Conservation (phyloP, 2,797 vertebrate species). For the Dendrocincla fuliginosa region DNA sequence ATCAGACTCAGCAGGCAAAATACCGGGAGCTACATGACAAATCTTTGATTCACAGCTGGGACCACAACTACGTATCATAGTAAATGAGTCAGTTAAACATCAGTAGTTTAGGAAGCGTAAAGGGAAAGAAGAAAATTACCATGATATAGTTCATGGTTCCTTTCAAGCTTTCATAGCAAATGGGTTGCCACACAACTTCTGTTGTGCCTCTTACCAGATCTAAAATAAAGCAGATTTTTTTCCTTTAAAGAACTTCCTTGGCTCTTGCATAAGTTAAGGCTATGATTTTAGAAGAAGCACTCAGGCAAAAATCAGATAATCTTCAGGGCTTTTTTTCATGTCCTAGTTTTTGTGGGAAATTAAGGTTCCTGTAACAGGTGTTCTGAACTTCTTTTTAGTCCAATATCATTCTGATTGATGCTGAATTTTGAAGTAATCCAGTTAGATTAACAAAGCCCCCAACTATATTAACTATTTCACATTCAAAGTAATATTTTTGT, state of each 20-base stretch:
- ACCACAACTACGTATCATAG: slow-evolving; percentile 84
- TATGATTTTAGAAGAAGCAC: not conserved
- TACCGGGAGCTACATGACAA: slow-evolving; percentile 80
- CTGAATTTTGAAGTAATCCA: not conserved
- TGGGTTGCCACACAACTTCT: not conserved
- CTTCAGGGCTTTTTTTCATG: not conserved
- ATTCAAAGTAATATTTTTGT: not conserved
- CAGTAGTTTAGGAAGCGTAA: slow-evolving; percentile 78
- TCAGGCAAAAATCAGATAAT: not conserved
- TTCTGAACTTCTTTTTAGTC: not conserved
- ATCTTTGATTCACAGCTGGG: slow-evolving; percentile 85
- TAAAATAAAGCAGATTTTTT: not conserved
- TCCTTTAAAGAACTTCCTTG: not conserved
- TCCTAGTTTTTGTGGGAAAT: slow-evolving; percentile 3
- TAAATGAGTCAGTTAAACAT: slow-evolving; percentile 90
- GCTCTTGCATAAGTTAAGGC: not conserved
- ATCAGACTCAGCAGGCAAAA: slow-evolving; percentile 81
- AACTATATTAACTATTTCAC: not conserved
- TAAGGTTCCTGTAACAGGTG: not conserved
- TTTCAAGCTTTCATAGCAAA: slow-evolving; percentile 63
- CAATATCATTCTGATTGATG: not conserved
- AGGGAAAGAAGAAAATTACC: slow-evolving; percentile 52
- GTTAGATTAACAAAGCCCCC: not conserved
- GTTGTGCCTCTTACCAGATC: not conserved
- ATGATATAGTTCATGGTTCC: slow-evolving; percentile 86